These are phyloP conservation scores for Pagrus major DNA, from an alignment of 2,113 vertebrate species.

Conservation along the genomic window DNA sequence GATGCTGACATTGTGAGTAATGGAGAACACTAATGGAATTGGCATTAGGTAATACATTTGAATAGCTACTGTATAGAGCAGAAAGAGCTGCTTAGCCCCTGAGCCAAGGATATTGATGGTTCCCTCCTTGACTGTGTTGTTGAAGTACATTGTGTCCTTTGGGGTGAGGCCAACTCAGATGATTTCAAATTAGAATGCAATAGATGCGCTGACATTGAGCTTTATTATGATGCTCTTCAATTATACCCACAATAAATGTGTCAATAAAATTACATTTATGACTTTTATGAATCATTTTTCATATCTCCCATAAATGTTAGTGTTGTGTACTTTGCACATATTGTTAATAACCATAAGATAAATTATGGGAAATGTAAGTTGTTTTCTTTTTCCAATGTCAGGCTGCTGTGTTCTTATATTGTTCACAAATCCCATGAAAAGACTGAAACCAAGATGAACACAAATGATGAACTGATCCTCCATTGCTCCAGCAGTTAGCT, in stretches of 20 bases:
- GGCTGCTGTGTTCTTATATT: not conserved
- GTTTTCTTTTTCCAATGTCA: not conserved
- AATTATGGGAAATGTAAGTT: not conserved
- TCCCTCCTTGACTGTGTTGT: conserved; percentile 45
- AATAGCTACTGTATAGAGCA: conserved; percentile 52
- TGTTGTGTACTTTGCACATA: not conserved
- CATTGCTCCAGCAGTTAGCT: not conserved
- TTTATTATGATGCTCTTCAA: conserved; percentile 66
- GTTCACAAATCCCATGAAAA: not conserved
- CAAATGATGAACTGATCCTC: not conserved
- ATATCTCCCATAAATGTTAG: conserved; percentile 8
- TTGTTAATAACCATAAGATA: not conserved
- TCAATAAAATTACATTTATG: conserved; percentile 50
- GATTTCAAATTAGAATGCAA: conserved; percentile 69
- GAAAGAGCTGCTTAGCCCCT: conserved; percentile 43
- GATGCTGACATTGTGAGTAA: conserved; percentile 70
- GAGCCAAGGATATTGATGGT: conserved; percentile 57
- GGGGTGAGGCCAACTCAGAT: conserved; percentile 22
- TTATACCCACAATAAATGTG: conserved; percentile 64
- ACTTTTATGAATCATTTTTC: conserved; percentile 45
- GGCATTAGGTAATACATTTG: conserved; percentile 66
- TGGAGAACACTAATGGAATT: conserved; percentile 69
- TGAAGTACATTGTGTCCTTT: conserved; percentile 54
- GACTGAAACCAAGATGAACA: not conserved
- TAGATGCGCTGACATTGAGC: conserved; percentile 52